Evolutionary conservation across 2,113 vertebrate genomes (phyloP).

Genomic region (Crocuta crocuta): DNA sequence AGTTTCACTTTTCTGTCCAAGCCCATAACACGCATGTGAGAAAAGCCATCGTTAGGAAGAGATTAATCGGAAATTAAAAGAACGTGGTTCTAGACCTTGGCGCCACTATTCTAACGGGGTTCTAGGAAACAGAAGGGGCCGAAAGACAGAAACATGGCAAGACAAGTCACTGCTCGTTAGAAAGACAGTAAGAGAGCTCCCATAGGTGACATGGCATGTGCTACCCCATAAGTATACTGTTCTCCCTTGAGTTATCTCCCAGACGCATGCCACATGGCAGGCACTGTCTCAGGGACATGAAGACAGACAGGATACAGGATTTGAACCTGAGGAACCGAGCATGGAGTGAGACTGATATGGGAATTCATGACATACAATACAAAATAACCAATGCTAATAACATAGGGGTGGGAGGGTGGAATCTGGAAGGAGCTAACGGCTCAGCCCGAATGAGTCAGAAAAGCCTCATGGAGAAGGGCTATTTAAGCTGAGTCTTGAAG

Average conservation of each 20-base stretch:
- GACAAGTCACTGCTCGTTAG: not conserved
- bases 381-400: not conserved
- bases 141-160: not conserved
- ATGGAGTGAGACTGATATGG: accelerated
- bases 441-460: no score
- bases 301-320: accelerated
- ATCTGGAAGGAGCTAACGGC: accelerated
- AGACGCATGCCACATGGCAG: not conserved
- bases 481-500: not conserved
- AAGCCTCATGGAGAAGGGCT: accelerated
- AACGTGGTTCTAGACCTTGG: not conserved
- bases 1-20: not conserved
- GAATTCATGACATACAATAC: accelerated
- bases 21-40: not conserved
- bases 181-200: not conserved
- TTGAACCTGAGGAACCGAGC: not conserved
- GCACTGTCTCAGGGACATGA: accelerated
- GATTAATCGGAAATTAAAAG: not conserved
- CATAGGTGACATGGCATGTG: not conserved
- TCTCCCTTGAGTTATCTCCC: not conserved
- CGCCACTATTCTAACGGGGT: not conserved
- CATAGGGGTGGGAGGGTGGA: accelerated
- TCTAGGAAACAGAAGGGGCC: not conserved
- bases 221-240: accelerated
- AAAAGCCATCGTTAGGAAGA: not conserved